phyloP scores from a whole-genome alignment of 2,113 vertebrate genomes.

The Clarias macrocephalus region DNA sequence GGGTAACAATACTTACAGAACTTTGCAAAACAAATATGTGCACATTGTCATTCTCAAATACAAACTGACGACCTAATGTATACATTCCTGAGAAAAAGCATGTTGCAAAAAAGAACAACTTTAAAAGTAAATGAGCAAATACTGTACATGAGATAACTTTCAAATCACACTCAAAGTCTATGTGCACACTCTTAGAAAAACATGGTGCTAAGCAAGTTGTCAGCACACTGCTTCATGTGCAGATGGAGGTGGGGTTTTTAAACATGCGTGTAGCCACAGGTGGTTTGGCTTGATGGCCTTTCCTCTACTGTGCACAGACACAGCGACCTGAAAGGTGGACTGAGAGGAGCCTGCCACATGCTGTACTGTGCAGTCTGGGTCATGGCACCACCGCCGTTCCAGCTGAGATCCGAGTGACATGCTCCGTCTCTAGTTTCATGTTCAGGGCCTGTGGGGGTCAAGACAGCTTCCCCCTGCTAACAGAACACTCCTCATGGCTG shows the following conservation, averaged over 20 bases:
- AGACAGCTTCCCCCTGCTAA: conserved; percentile 59
- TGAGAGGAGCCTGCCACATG: conserved; percentile 57
- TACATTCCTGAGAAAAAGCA: not conserved
- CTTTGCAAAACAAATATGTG: not conserved
- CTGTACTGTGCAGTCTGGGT: conserved; percentile 62
- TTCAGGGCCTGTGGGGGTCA: conserved; percentile 58
- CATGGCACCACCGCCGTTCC: conserved; percentile 67
- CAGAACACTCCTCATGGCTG: conserved; percentile 59
- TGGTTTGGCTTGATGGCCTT: conserved; percentile 46
- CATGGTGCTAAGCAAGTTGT: conserved; percentile 25
- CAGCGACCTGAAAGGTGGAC: conserved; percentile 29
- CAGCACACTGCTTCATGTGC: conserved; percentile 29
- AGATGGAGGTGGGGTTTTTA: conserved; percentile 28
- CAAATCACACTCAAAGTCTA: not conserved
- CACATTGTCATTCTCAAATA: not conserved
- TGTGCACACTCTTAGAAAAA: conserved; percentile 22
- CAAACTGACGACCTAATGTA: not conserved
- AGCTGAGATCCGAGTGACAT: conserved; percentile 74
- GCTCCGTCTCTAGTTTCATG: conserved; percentile 72
- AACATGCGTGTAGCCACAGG: conserved; percentile 27
- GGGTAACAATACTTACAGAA: not conserved
- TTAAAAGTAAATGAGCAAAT: not conserved
- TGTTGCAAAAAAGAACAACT: not conserved
- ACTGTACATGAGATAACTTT: not conserved
- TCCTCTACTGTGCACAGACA: conserved; percentile 15